phyloP scores from a whole-genome alignment of 2,113 vertebrate species.

The Callopanchax toddi region DNA sequence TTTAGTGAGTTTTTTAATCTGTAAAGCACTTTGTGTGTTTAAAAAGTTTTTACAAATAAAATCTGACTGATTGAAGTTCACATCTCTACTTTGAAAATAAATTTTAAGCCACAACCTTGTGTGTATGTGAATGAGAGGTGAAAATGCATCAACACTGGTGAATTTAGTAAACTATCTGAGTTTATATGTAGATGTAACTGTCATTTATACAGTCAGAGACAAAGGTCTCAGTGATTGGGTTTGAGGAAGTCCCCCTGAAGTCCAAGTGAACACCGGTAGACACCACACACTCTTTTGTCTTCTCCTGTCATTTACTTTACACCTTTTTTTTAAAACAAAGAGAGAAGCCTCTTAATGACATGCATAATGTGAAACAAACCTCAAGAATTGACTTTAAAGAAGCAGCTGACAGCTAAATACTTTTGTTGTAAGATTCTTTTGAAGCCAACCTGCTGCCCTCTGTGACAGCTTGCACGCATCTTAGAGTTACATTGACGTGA shows the following conservation, averaged over 20 bases:
- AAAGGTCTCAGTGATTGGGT: neutral
- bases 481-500: slow-evolving; percentile 25
- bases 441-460: slow-evolving; percentile 33
- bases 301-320: slow-evolving; percentile 26
- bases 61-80: too few relatives aligned
- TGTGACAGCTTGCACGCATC: slow-evolving; percentile 34
- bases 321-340: slow-evolving; percentile 5
- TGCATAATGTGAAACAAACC: neutral
- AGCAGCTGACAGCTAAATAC: slow-evolving; percentile 53
- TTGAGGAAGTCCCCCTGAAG: slow-evolving; percentile 38
- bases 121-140: too few relatives aligned
- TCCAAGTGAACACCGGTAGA: slow-evolving; percentile 14
- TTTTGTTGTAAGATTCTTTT: slow-evolving; percentile 58
- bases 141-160: too few relatives aligned
- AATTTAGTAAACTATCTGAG: too few relatives aligned
- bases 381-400: slow-evolving; percentile 50
- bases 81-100: too few relatives aligned
- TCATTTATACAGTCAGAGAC: too few relatives aligned
- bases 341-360: slow-evolving; percentile 8
- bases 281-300: slow-evolving; percentile 1
- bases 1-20: too few relatives aligned
- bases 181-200: too few relatives aligned
- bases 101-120: too few relatives aligned
- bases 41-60: too few relatives aligned
- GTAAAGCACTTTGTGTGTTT: too few relatives aligned